A percentile compares a stretch with the other conserved stretches of the same genome.
Conservation (phyloP, 2,888 invertebrate species). For the Dicranocentrus wangi region DNA sequence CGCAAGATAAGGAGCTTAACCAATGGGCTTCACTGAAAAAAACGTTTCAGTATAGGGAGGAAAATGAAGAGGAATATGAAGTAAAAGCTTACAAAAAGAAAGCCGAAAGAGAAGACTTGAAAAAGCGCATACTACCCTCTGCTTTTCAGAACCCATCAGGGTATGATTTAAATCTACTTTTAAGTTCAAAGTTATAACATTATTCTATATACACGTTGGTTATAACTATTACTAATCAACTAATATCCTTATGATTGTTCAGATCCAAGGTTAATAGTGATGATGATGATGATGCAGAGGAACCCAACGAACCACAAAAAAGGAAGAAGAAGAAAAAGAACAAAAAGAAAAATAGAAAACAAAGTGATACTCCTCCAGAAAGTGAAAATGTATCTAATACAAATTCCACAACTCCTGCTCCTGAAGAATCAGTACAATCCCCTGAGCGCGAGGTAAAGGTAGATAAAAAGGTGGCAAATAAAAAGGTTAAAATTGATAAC, state of each 20-base stretch:
- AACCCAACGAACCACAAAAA: slow-evolving; percentile 8
- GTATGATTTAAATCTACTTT: slow-evolving; percentile 18
- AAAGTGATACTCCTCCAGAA: too few relatives aligned
- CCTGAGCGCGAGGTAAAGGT: slow-evolving; percentile 68
- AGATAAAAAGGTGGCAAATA: background rate
- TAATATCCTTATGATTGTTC: too few relatives aligned
- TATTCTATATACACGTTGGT: too few relatives aligned
- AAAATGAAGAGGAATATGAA: slow-evolving; percentile 86
- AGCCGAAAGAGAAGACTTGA: slow-evolving; percentile 83
- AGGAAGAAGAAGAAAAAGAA: slow-evolving; percentile 44
- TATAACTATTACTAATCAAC: too few relatives aligned
- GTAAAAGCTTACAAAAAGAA: slow-evolving; percentile 84
- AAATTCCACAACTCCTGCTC: background rate
- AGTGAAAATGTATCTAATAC: too few relatives aligned
- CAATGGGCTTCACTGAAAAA: slow-evolving; percentile 95
- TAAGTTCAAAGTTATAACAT: too few relatives aligned
- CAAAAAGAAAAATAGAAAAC: slow-evolving; percentile 44
- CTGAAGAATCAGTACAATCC: slow-evolving; percentile 40
- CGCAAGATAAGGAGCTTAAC: slow-evolving; percentile 94
- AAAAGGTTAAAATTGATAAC: too few relatives aligned
- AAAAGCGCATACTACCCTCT: slow-evolving; percentile 86
- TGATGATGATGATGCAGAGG: slow-evolving; percentile 27
- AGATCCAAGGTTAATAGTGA: background rate
- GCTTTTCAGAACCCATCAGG: slow-evolving; percentile 81
- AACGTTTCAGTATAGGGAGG: slow-evolving; percentile 84